Evolutionary conservation across 1,140 invertebrate genomes (phyloP), one percentile per base, ranked within the genome.

Genomic region (Anadara kagoshimensis): DNA sequence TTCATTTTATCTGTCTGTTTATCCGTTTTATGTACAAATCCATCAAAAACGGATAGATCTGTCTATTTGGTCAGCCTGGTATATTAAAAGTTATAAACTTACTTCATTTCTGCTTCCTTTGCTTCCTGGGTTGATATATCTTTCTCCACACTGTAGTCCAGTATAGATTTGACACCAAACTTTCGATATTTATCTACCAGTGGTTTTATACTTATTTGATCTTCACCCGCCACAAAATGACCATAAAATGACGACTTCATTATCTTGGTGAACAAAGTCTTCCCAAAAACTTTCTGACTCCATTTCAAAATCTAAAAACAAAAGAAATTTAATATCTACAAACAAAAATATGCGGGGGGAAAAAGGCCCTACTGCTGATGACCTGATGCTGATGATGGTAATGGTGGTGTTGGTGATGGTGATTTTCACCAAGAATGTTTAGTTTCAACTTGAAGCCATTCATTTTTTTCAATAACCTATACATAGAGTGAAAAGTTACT

Each of bases 201-300:
- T 20, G 97, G 96, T 73, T 93, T 93, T 49, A 91, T 88, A 3
- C 71, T 79, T 7, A 86, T 79, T 69, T 88, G 80, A 62, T 87
- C 80, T 44, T 86, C 85, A 49, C 89, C 89, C 58, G 86, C 89
- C 20, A 99, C 98, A 91, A 99, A 99, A 89, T 99, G 98, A 18
- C 98, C 98, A 89, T 99, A 99, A 91, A 99, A 99, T 29, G 97
- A 97, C 5, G 92, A 91, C 89, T 97, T 97, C 96, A 99, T 98
- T 56, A 98, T 78, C 26, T 90, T 83, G 24, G 93, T 92, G 89
- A 99, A 99, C 7, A 99, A 86, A 71, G 87, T 92, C 80, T 96
- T 93, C 5, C 98, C 98, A 45, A 99, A 87, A 20, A 98, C 64
- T 76, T 91, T 90, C 75, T 94, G 93, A 16, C 93, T 90, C 16